Conservation (phyloP, 2,113 vertebrate species). For the Vulpes ferrilata region DNA sequence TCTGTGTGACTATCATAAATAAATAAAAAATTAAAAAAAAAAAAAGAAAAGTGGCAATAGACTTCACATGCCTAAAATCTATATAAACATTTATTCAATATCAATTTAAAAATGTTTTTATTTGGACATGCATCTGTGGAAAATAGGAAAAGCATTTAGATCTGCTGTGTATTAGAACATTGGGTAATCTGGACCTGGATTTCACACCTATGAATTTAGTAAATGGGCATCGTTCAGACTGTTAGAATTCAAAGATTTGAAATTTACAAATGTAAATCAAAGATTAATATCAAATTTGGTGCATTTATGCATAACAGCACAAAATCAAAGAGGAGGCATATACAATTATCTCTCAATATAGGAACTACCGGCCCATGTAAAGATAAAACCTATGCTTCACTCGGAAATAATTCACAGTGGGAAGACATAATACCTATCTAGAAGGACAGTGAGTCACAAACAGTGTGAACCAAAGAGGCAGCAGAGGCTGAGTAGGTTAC, state of each 20-base stretch:
- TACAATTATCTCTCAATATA: background rate
- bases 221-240: background rate
- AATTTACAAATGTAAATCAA: constrained; percentile 41
- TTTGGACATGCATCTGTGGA: background rate
- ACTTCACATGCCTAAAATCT: constrained; percentile 17
- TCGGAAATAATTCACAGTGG: background rate
- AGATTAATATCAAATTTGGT: background rate
- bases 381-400: background rate
- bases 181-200: background rate
- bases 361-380: background rate
- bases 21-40: too few species aligned
- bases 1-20: too few species aligned
- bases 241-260: constrained; percentile 1
- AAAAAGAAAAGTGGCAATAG: background rate
- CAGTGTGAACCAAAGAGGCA: background rate
- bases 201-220: constrained; percentile 27
- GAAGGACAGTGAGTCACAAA: background rate
- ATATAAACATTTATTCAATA: background rate
- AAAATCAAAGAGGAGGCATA: background rate
- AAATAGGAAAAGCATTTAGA: constrained; percentile 19
- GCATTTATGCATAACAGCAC: background rate
- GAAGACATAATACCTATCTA: background rate
- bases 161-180: background rate
- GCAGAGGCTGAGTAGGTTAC: background rate
- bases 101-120: background rate